Evolutionary conservation across 2,888 invertebrate species (phyloP).

Genomic region (Caenorhabditis zanzibari): DNA sequence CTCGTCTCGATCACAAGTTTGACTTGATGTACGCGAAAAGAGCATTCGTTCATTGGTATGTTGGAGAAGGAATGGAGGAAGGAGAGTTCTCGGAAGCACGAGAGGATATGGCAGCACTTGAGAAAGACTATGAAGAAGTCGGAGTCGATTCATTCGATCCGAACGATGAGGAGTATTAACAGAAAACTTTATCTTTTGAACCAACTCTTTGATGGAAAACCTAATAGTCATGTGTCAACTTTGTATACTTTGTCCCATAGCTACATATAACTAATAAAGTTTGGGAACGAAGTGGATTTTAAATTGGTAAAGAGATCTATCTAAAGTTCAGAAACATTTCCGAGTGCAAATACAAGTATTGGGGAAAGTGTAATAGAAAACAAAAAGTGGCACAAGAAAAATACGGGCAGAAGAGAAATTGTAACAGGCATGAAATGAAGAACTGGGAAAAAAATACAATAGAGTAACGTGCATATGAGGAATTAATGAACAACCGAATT

Average conservation of each 20-base stretch:
- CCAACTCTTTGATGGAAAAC: too few relatives aligned
- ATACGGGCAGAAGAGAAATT: not conserved
- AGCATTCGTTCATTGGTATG: conserved; percentile 84
- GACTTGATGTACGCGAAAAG: conserved; percentile 90
- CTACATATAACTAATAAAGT: too few relatives aligned
- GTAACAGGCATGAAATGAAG: too few relatives aligned
- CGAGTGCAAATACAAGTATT: too few relatives aligned
- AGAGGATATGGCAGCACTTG: conserved; percentile 85
- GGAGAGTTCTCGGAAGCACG: conserved; percentile 85
- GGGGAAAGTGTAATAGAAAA: too few relatives aligned
- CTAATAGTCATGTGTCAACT: not conserved
- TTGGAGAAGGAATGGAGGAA: conserved; percentile 85
- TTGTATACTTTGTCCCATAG: too few relatives aligned
- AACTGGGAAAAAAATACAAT: not conserved
- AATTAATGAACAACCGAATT: too few relatives aligned
- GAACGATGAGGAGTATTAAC: conserved; percentile 70
- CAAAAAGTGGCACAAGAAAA: too few relatives aligned
- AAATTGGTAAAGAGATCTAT: too few relatives aligned
- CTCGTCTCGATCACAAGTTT: conserved; percentile 89
- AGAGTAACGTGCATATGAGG: not conserved
- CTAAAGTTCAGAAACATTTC: too few relatives aligned
- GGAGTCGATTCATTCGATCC: conserved; percentile 77
- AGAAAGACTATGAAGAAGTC: conserved; percentile 84
- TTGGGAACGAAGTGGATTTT: too few relatives aligned
- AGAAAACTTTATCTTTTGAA: not conserved